Evolutionary conservation across 2,888 invertebrate species (phyloP).

Genomic region (Mystacides longicornis): DNA sequence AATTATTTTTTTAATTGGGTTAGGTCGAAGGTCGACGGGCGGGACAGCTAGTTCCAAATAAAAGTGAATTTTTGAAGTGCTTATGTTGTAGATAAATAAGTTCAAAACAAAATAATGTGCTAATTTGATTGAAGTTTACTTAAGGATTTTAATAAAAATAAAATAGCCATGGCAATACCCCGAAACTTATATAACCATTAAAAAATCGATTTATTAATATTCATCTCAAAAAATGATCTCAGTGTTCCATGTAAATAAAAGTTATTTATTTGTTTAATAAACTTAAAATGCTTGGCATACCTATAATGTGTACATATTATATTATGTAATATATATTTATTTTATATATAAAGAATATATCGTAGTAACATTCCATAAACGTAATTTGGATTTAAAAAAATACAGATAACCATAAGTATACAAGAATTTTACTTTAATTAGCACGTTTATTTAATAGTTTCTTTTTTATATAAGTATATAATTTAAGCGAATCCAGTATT

Average conservation of each 20-base stretch:
- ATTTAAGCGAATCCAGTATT: background rate
- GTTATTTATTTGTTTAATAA: conserved; percentile 1
- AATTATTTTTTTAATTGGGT: no score
- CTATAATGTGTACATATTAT: conserved; percentile 4
- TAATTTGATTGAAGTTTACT: no score
- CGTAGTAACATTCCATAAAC: conserved; percentile 5
- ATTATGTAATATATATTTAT: background rate
- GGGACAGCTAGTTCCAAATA: no score
- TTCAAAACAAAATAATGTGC: no score
- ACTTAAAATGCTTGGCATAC: conserved; percentile 16
- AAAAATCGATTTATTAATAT: background rate
- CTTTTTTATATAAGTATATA: conserved; percentile 8
- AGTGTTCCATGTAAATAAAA: conserved; percentile 4
- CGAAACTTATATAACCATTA: background rate
- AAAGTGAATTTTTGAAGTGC: no score
- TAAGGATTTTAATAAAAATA: no score
- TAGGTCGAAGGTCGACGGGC: no score
- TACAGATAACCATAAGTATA: no score
- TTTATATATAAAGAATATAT: no score
- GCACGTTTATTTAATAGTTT: conserved; percentile 7
- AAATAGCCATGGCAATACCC: no score
- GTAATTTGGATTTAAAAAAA: conserved; percentile 4
- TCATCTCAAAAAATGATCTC: background rate
- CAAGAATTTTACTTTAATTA: no score
- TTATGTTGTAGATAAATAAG: no score